Evolutionary conservation across 2,797 vertebrate genomes (phyloP).

Genomic region (Sternotherus odoratus): DNA sequence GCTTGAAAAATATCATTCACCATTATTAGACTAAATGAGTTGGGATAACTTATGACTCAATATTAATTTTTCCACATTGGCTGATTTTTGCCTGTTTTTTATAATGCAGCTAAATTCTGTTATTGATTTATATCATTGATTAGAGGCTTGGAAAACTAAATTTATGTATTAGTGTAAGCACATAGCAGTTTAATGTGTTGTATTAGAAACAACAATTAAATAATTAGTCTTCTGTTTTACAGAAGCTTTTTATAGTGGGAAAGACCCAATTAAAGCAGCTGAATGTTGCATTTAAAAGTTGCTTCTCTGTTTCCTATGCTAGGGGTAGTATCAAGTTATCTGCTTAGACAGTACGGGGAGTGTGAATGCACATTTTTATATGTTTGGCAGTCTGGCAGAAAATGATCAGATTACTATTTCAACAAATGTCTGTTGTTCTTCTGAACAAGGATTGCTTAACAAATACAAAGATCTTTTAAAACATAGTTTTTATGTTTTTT

Average conservation of each 20-base stretch:
- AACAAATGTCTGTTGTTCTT: background rate
- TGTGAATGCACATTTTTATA: background rate
- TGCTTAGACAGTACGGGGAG: background rate
- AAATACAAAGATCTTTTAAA: background rate
- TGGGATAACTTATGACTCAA: constrained; percentile 66
- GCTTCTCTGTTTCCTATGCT: background rate
- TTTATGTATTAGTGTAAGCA: constrained; percentile 49
- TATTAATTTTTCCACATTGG: constrained; percentile 79
- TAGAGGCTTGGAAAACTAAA: constrained; percentile 74
- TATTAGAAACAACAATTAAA: background rate
- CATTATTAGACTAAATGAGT: constrained; percentile 75
- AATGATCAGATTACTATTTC: constrained; percentile 3
- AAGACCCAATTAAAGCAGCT: background rate
- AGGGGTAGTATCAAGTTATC: background rate
- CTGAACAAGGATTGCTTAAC: background rate
- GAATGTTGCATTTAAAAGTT: background rate
- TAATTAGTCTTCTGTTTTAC: background rate
- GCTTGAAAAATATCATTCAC: constrained; percentile 73
- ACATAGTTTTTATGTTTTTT: background rate
- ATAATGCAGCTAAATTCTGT: constrained; percentile 76
- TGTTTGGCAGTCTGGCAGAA: background rate
- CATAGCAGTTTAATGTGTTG: background rate
- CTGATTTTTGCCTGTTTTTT: constrained; percentile 69
- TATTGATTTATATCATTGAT: constrained; percentile 77
- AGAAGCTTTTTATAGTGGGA: constrained; percentile 10